Evolutionary conservation across 2,888 invertebrate genomes (phyloP), one percentile per base, ranked within the genome.

Genomic region (Apocheima hispidaria): DNA sequence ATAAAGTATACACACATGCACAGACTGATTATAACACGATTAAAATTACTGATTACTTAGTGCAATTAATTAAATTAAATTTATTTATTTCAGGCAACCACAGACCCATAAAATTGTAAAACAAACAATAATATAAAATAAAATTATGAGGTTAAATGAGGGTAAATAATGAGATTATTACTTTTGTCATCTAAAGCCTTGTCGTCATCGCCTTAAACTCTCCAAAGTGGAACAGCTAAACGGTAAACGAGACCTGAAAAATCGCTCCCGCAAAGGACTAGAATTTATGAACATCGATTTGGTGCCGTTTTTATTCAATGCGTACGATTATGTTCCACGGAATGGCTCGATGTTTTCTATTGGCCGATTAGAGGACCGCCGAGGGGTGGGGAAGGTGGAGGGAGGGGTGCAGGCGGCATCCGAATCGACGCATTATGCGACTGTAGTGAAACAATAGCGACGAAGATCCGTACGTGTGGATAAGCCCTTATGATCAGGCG

Each of bases 271-370:
- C 63, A 69, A 66, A 68, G 65, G 63, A 64, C 69, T 70, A 72
- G 68, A 75, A 73, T 75, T 72, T 74, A 78, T 76, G 77, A 78
- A 72, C 73, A 77, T 72, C 52, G 54, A 61, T 55, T 65, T 33
- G 51, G 66, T 60, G 44, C 58, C 71, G 69, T 74, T 74, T 71
- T 73, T 77, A 78, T 79, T 76, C 74, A 75, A 75, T 73, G 74
- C 68, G 69, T 72, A 73, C 73, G 73, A 79, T 76, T 75, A 76
- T 74, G 74, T 74, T 72, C 60, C 70, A 62, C 60, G 48, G 69
- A 71, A 76, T 72, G 70, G 68, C 58, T 54, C 55, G 69, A 77
- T 74, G 76, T 71, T 74, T 74, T 67, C 65, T 63, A 71, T 72
- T 70, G 68, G 66, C 52, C 67, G 64, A 70, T 72, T 65, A 67